Base-by-base conservation (phyloP, 2,113 vertebrate genomes). In the Smithornis capensis region DNA sequence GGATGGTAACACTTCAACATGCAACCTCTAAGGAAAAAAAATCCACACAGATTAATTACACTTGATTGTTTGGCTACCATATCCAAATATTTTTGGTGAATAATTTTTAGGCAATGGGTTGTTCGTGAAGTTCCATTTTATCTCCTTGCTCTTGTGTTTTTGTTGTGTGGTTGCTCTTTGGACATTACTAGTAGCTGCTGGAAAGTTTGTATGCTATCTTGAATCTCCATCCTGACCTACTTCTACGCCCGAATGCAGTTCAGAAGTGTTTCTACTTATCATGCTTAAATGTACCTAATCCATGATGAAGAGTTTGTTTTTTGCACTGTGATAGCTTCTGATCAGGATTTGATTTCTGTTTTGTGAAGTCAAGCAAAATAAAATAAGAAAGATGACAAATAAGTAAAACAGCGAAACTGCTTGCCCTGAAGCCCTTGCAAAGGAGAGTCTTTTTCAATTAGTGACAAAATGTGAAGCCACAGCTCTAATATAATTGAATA, bases 361-460 rank as follows among this genome's bases (percentile, higher is more conserved):
- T 87, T 91, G 75, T 83, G 64, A 90, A 96, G 89, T 74, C 67
- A 80, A 88, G 56, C 67, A 52, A 93, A 95, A 95, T 83, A 88
- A 90, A 92, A 67, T 88, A 93, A 89, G 55, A 74, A 86, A 80
- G 71, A 94, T 93, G 93, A 90, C n/a, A 83, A 71, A 86, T 29
- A 35, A 31, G 44, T 77, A 83, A 84, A 94, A 63, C 38, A 83
- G 47, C 50, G 84, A 63, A 90, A 81, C 47, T 90, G 42, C 60
- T 90, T 93, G 75, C 94, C 96, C 88, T 2, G n/a, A 81, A 95
- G 94, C 82, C 67, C 78, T 92, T 81, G 76, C 22, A 88, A 77
- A 74, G 71, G 90, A 3, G 2, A 94, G 79, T 96, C 90, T 71
- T 91, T 95, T 96, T 92, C 94, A 94, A 80, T 97, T 97, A 95